These are phyloP conservation scores for Noctua janthe DNA, from an alignment of 2,888 invertebrate genomes.

Conservation along the genomic window DNA sequence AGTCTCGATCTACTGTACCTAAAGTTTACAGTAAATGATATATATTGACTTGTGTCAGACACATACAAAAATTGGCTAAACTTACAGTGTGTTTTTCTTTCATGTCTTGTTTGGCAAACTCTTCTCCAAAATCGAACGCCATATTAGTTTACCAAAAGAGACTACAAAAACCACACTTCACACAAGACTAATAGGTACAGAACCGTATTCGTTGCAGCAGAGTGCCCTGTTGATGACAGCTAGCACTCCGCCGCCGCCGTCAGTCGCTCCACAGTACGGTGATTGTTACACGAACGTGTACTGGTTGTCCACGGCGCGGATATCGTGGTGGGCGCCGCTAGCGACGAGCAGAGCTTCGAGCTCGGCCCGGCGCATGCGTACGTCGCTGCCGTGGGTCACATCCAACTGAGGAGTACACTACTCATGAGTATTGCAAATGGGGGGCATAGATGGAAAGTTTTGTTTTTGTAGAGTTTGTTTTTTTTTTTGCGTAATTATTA, in stretches of 20 bases:
- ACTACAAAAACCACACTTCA: slow-evolving; percentile 27
- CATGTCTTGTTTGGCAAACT: slow-evolving; percentile 14
- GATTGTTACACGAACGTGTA: slow-evolving; percentile 88
- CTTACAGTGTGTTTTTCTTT: slow-evolving; percentile 17
- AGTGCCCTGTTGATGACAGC: slow-evolving; percentile 40
- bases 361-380: slow-evolving; percentile 94
- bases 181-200: slow-evolving; percentile 53
- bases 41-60: slow-evolving; percentile 51
- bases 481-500: too few species aligned
- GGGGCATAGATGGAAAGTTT: neutral
- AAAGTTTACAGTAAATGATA: slow-evolving; percentile 48
- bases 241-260: slow-evolving; percentile 18
- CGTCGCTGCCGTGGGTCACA: slow-evolving; percentile 95
- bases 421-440: slow-evolving; percentile 9
- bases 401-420: slow-evolving; percentile 88
- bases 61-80: slow-evolving; percentile 46
- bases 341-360: slow-evolving; percentile 92
- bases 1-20: slow-evolving; percentile 58
- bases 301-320: slow-evolving; percentile 95
- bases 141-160: slow-evolving; percentile 12
- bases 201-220: slow-evolving; percentile 56
- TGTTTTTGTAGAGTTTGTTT: neutral
- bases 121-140: neutral
- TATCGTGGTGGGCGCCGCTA: slow-evolving; percentile 85
- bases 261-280: slow-evolving; percentile 55